Percentiles rank a stretch among this genome's conserved stretches.
These are phyloP conservation scores for Knipowitschia caucasica DNA, from an alignment of 2,797 vertebrate species.

Conservation along the genomic window DNA sequence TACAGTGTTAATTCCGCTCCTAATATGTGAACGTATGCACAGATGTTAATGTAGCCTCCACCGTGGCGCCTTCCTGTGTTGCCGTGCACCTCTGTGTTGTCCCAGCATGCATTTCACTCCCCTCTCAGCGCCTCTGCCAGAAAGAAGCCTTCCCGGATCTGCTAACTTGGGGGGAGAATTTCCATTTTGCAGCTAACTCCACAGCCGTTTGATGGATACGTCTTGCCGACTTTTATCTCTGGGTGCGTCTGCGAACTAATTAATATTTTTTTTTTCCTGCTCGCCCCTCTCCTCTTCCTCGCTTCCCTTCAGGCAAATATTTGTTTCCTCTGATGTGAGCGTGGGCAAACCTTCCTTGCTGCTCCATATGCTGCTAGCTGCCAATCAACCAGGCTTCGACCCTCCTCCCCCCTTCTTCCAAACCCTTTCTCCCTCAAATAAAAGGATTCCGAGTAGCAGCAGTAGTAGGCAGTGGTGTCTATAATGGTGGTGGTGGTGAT, in stretches of 20 bases:
- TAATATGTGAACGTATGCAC: constrained; percentile 85
- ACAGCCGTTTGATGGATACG: constrained; percentile 89
- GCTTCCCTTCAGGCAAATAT: constrained; percentile 90
- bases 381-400: constrained; percentile 85
- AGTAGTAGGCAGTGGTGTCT: not conserved
- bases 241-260: constrained; percentile 93
- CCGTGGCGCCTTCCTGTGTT: constrained; percentile 51
- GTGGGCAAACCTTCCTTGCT: constrained; percentile 86
- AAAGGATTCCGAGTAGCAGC: constrained; percentile 25
- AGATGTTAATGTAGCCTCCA: constrained; percentile 77
- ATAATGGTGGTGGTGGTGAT: constrained; percentile 11
- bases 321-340: constrained; percentile 95
- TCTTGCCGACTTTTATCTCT: constrained; percentile 91
- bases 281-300: constrained; percentile 33
- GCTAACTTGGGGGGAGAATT: constrained; percentile 90
- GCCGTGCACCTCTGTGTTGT: constrained; percentile 43
- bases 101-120: constrained; percentile 6
- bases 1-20: constrained; percentile 87
- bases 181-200: constrained; percentile 89
- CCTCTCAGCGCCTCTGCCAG: constrained; percentile 61
- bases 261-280: constrained; percentile 80
- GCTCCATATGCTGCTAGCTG: constrained; percentile 92
- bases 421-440: constrained; percentile 57
- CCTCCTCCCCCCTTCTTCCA: constrained; percentile 23
- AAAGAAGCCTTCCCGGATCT: constrained; percentile 74